These are phyloP conservation scores for Squalus acanthias DNA, from an alignment of 2,797 vertebrate species.

Conservation along the genomic window DNA sequence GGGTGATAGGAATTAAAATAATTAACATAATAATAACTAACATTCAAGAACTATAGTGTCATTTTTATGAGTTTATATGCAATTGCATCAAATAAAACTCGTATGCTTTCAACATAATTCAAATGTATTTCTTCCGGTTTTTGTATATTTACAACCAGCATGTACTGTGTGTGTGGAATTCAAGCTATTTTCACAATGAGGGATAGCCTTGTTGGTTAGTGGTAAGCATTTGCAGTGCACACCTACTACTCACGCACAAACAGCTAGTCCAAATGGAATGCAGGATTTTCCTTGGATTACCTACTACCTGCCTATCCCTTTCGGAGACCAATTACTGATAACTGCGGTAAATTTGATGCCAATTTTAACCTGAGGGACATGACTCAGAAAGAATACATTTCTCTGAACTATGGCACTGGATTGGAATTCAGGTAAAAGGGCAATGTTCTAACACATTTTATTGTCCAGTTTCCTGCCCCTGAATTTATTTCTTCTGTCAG, in stretches of 20 bases:
- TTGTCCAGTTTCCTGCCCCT: background rate
- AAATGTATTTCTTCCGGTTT: background rate
- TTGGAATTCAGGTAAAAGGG: constrained; percentile 19
- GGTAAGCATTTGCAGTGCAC: background rate
- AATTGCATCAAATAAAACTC: background rate
- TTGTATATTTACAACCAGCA: background rate
- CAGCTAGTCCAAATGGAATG: background rate
- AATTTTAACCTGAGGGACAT: background rate
- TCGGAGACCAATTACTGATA: background rate
- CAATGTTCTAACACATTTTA: background rate
- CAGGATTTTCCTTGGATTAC: background rate
- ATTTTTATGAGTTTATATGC: background rate
- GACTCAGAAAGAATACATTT: constrained; percentile 9
- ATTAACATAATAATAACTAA: background rate
- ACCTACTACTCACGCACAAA: background rate
- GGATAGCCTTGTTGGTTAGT: background rate
- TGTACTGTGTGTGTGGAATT: background rate
- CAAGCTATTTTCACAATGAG: background rate
- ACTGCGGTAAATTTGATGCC: background rate
- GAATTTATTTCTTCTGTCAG: background rate
- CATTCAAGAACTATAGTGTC: background rate
- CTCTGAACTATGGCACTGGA: background rate
- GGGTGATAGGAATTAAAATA: background rate
- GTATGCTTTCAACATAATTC: background rate
- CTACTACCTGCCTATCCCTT: background rate